Evolutionary conservation across 2,888 invertebrate species (phyloP).

Genomic region (Lamellibrachia satsuma): DNA sequence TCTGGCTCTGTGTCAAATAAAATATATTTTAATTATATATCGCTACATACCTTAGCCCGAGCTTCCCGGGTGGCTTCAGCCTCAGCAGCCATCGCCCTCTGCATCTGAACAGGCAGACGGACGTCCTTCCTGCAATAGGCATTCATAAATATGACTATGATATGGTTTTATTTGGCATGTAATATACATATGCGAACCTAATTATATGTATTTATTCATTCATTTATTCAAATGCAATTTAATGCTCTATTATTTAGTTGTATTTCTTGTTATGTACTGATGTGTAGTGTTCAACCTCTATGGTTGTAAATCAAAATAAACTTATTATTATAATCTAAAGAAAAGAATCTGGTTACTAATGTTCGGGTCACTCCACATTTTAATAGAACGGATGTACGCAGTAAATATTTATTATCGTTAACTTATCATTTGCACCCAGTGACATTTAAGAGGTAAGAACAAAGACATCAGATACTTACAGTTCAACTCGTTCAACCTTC

Average conservation of each 20-base stretch:
- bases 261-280: too few species aligned
- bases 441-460: neutral
- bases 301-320: too few species aligned
- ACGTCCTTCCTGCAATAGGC: slow-evolving; percentile 45
- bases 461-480: slow-evolving; percentile 33
- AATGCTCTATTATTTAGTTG: too few species aligned
- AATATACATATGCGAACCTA: too few species aligned
- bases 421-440: neutral
- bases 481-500: slow-evolving; percentile 45
- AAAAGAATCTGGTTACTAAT: neutral
- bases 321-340: too few species aligned
- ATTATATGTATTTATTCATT: too few species aligned
- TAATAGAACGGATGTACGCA: neutral
- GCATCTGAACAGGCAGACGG: slow-evolving; percentile 49
- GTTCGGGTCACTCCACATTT: neutral
- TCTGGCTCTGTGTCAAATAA: too few species aligned
- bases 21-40: neutral
- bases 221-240: too few species aligned
- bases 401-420: too few species aligned
- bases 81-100: slow-evolving; percentile 55
- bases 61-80: slow-evolving; percentile 55
- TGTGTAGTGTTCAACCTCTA: too few species aligned
- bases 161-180: too few species aligned
- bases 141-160: neutral
- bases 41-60: slow-evolving; percentile 47